These are phyloP conservation scores for Smithornis capensis DNA, from an alignment of 2,113 vertebrate genomes.

Conservation along the genomic window DNA sequence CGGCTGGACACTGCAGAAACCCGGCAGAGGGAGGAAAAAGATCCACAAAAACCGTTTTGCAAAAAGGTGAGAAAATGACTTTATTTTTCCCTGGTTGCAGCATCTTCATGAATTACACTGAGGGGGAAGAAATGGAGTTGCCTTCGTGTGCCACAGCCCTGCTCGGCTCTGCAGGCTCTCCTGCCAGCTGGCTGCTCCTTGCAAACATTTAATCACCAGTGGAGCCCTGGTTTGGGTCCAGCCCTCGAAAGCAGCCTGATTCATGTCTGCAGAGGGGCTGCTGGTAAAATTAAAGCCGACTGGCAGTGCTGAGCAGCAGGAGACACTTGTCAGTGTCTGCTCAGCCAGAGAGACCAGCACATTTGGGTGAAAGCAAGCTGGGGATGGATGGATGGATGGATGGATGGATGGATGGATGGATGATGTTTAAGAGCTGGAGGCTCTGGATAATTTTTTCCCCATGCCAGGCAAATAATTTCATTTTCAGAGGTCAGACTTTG, in stretches of 20 bases:
- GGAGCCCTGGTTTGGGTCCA: conserved; percentile 45
- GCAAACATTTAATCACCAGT: conserved; percentile 32
- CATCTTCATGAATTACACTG: background rate
- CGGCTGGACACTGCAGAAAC: background rate
- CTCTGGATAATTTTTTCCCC: background rate
- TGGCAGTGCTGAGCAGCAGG: background rate
- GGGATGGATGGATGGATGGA: background rate
- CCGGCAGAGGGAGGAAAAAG: background rate
- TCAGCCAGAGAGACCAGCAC: background rate
- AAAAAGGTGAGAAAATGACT: background rate
- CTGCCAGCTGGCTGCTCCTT: conserved; percentile 31
- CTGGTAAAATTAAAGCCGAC: background rate
- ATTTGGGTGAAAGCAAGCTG: background rate
- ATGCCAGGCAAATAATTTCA: conserved; percentile 1
- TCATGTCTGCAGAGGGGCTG: conserved; percentile 16
- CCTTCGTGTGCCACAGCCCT: background rate
- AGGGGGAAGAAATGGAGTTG: background rate
- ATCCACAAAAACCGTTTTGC: background rate
- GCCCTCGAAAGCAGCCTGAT: conserved; percentile 57
- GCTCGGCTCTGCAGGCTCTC: background rate
- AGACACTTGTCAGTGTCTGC: background rate
- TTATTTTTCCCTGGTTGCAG: background rate
- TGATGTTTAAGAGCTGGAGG: background rate
- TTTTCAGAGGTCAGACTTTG: background rate
- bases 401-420: background rate